These are phyloP conservation scores for Brachyhypopomus occidentalis DNA, from an alignment of 2,113 vertebrate species.

Conservation along the genomic window DNA sequence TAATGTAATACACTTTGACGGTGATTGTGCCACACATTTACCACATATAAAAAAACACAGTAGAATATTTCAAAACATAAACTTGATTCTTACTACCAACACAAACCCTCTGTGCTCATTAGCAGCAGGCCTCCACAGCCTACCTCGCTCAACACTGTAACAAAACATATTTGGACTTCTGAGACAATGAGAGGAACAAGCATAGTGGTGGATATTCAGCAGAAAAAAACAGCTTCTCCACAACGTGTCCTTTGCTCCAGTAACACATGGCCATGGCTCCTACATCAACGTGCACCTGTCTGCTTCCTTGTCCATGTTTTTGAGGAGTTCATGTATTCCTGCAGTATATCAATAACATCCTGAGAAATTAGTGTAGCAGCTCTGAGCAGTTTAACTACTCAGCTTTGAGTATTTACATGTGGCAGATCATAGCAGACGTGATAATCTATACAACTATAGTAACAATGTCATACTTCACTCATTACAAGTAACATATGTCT, in stretches of 20 bases:
- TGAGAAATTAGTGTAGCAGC: slow-evolving; percentile 51
- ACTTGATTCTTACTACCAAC: background rate
- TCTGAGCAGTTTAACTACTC: slow-evolving; percentile 30
- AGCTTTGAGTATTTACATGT: background rate
- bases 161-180: slow-evolving; percentile 4
- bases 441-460: slow-evolving; percentile 9
- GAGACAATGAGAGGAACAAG: slow-evolving; percentile 33
- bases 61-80: slow-evolving; percentile 30
- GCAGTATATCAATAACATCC: slow-evolving; percentile 29
- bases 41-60: slow-evolving; percentile 40
- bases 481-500: background rate
- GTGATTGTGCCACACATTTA: slow-evolving; percentile 33
- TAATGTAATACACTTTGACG: slow-evolving; percentile 12
- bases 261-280: slow-evolving; percentile 5
- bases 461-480: slow-evolving; percentile 25
- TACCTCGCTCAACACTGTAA: slow-evolving; percentile 20
- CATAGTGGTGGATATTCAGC: slow-evolving; percentile 5
- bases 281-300: slow-evolving; percentile 6
- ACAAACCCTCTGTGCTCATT: background rate
- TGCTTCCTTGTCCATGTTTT: slow-evolving; percentile 30
- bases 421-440: slow-evolving; percentile 28
- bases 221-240: slow-evolving; percentile 14
- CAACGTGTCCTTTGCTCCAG: background rate
- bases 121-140: background rate
- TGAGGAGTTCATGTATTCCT: slow-evolving; percentile 7